phyloP scores from a whole-genome alignment of 35 echinoderm and acorn worm genomes.

The Acanthaster planci region DNA sequence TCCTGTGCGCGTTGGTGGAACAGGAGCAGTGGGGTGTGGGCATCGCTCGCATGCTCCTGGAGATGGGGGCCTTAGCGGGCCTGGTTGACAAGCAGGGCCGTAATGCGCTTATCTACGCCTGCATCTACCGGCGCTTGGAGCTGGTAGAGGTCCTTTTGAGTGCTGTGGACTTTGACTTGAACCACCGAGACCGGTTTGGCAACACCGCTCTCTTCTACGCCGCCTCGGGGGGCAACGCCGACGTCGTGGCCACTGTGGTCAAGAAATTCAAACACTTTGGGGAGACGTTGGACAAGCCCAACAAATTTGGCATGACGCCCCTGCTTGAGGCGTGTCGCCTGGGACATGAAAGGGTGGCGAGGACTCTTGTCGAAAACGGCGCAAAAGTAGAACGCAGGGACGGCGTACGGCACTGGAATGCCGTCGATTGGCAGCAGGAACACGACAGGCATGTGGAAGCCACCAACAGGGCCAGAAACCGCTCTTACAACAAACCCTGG shows the following conservation, averaged over 20 bases:
- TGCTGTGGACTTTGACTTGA: conserved; percentile 81
- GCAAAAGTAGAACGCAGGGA: conserved; percentile 51
- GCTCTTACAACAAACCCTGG: conserved; percentile 79
- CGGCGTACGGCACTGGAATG: conserved; percentile 48
- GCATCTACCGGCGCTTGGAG: conserved; percentile 60
- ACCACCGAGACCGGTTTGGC: conserved; percentile 71
- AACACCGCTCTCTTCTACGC: conserved; percentile 90
- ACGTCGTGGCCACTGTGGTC: conserved; percentile 43
- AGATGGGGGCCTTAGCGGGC: conserved; percentile 73
- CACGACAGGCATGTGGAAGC: conserved; percentile 33
- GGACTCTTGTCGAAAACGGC: conserved; percentile 47
- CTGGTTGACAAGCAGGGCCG: conserved; percentile 61
- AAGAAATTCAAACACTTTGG: conserved; percentile 64
- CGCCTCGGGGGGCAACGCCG: conserved; percentile 55
- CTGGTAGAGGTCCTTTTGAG: conserved; percentile 60
- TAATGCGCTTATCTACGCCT: conserved; percentile 85
- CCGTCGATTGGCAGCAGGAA: conserved; percentile 64
- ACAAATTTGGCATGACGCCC: conserved; percentile 86
- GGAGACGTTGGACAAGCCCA: conserved; percentile 49
- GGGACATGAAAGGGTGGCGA: conserved; percentile 51
- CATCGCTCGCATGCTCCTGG: conserved; percentile 80
- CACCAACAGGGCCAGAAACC: conserved; percentile 19
- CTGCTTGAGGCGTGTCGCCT: conserved; percentile 79
- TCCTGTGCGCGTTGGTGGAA: conserved; percentile 62
- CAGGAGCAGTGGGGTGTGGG: conserved; percentile 84